Evolutionary conservation across 2,888 invertebrate species (phyloP).

Genomic region (Himalopsyche japonica): DNA sequence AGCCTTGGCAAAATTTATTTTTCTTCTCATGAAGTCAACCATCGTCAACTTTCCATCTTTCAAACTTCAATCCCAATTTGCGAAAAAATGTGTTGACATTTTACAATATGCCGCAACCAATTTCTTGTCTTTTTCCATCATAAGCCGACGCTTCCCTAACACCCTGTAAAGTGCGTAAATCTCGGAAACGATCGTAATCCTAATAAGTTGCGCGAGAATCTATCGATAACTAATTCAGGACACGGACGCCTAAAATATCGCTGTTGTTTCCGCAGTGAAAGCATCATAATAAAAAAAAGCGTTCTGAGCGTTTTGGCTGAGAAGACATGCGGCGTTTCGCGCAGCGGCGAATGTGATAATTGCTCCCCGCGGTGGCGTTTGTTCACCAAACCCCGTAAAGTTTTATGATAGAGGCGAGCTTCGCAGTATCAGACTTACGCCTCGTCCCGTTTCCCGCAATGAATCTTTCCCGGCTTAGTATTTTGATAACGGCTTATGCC

Average conservation of each 20-base stretch:
- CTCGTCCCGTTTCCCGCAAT: slow-evolving; percentile 28
- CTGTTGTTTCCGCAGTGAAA: slow-evolving; percentile 1
- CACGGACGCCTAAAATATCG: neutral
- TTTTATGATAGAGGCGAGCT: slow-evolving; percentile 33
- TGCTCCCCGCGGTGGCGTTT: slow-evolving; percentile 30
- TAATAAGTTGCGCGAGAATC: neutral
- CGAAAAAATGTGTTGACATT: no score
- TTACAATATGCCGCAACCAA: no score
- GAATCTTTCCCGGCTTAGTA: slow-evolving; percentile 29
- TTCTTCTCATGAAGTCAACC: no score
- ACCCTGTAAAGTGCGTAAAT: neutral
- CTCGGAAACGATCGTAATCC: neutral
- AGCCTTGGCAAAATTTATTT: no score
- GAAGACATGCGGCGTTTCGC: neutral
- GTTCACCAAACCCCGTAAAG: slow-evolving; percentile 30
- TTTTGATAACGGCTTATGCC: slow-evolving; percentile 24
- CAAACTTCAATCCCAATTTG: no score
- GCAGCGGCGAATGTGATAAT: slow-evolving; percentile 27
- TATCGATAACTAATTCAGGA: slow-evolving; percentile 1
- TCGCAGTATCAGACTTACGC: slow-evolving; percentile 22
- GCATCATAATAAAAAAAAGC: neutral
- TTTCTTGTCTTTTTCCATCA: neutral
- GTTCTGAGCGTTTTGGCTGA: neutral
- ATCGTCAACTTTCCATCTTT: no score
- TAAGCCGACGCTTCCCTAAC: neutral